phyloP scores from a whole-genome alignment of 2,113 vertebrate species.

The Tauraco erythrolophus region DNA sequence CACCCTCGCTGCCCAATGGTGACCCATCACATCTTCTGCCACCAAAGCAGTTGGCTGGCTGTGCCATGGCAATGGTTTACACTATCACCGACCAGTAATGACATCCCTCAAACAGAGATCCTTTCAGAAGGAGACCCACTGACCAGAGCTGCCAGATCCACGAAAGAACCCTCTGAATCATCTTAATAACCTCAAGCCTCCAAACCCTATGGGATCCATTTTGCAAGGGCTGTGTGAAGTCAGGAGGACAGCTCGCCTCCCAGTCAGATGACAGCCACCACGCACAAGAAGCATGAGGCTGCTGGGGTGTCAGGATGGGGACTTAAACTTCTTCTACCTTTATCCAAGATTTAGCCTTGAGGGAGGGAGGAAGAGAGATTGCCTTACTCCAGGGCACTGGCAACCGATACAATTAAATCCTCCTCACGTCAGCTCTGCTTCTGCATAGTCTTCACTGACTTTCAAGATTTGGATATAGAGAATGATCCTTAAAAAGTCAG shows the following conservation, averaged over 20 bases:
- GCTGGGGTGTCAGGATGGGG: background rate
- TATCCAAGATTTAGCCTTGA: background rate
- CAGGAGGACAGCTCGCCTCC: rapidly evolving
- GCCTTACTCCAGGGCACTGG: background rate
- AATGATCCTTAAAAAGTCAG: background rate
- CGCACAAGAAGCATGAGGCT: rapidly evolving
- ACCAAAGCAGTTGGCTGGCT: background rate
- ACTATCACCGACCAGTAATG: background rate
- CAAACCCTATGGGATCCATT: background rate
- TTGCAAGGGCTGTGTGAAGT: background rate
- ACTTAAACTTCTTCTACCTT: background rate
- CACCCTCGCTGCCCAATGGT: rapidly evolving
- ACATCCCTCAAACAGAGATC: background rate
- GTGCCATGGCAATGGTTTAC: rapidly evolving
- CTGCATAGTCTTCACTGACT: background rate
- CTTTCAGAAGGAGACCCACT: background rate
- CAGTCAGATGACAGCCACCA: background rate
- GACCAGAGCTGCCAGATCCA: background rate
- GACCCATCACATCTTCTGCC: background rate
- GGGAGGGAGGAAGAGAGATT: background rate
- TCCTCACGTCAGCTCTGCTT: background rate
- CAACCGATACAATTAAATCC: background rate
- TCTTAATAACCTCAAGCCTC: background rate
- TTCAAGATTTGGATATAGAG: rapidly evolving
- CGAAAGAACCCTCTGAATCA: background rate